A percentile compares a stretch with the other conserved stretches of the same genome.
Conservation (phyloP, 2,797 vertebrate species). For the Coluber constrictor region DNA sequence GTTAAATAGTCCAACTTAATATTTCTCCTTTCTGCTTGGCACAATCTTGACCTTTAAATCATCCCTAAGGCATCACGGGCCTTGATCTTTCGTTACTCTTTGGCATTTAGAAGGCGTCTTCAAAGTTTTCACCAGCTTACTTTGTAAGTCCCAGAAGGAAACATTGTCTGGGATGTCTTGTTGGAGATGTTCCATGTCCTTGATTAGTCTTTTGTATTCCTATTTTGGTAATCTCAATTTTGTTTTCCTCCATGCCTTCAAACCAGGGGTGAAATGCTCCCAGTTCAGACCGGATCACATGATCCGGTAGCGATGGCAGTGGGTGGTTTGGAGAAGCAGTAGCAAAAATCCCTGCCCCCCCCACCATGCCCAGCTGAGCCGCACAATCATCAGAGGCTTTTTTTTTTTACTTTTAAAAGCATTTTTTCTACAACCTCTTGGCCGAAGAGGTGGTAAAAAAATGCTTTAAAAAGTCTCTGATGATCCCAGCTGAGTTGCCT, state of each 20-base stretch:
- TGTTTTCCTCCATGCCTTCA: neutral
- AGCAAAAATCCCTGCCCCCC: too few species aligned
- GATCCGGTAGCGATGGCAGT: too few species aligned
- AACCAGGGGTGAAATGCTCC: too few species aligned
- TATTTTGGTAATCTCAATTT: neutral
- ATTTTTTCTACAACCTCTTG: too few species aligned
- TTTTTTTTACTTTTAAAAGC: too few species aligned
- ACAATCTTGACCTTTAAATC: neutral
- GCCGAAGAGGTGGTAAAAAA: too few species aligned
- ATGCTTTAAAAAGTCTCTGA: too few species aligned
- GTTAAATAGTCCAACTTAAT: neutral
- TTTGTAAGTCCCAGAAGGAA: neutral
- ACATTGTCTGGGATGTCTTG: neutral
- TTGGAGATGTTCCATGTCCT: neutral
- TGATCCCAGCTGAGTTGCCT: too few species aligned
- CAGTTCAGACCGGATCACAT: too few species aligned
- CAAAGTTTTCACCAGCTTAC: neutral
- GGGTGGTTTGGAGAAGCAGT: too few species aligned
- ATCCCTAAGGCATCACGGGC: neutral
- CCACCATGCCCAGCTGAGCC: too few species aligned
- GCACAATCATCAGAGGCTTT: too few species aligned
- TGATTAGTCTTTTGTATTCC: neutral
- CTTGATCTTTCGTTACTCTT: neutral
- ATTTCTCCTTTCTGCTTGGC: neutral
- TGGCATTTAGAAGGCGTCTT: neutral